Base-by-base conservation (phyloP, 2,797 vertebrate species). In the Peromyscus aztecus region DNA sequence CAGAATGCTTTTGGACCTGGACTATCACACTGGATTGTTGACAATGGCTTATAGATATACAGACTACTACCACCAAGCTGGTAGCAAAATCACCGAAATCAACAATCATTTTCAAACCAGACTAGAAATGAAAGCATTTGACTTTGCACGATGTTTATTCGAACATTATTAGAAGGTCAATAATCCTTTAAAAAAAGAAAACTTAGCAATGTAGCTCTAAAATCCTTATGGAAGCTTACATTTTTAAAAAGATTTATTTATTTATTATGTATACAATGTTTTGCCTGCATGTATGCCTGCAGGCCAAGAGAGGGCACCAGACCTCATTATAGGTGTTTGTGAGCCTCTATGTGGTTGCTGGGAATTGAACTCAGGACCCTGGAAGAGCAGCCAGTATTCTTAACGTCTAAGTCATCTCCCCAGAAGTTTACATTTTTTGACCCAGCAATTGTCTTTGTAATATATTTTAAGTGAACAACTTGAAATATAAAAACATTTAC, bases 401-500 rank as follows among this genome's bases (percentile, higher is more conserved):
- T 75, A 40, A 43, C 4, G 4, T 23, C 71, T 13, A 10, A 73
- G 37, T 21, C 37, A 40, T 12, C 10, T 73, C 10, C 11, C 37
- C 37, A 75, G 37, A 75, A 5, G 21, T 23, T 73, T 40, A 40
- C 11, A 75, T 67, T 61, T 88, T 63, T 69, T 49, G 24, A n/a
- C 24, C 1, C 29, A 73, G 3, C 17, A 85, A 92, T 85, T 95
- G 19, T 21, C 49, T 93, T 84, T 92, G 31, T 49, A 67, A 86
- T 77, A 21, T 71, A 63, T 71, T 82, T 87, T 95, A 95, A 84
- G 73, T 8, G 40, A 89, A 71, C 14, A 96, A 75, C 19, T 69
- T 90, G 12, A 97, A 93, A 96, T 91, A 34, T 24, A 75, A 63
- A 87, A 77, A 93, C 5, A 92, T 34, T 80, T 73, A 73, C 6